Conservation (phyloP, 2,888 invertebrate genomes). For the Dasysyrphus tricinctus region DNA sequence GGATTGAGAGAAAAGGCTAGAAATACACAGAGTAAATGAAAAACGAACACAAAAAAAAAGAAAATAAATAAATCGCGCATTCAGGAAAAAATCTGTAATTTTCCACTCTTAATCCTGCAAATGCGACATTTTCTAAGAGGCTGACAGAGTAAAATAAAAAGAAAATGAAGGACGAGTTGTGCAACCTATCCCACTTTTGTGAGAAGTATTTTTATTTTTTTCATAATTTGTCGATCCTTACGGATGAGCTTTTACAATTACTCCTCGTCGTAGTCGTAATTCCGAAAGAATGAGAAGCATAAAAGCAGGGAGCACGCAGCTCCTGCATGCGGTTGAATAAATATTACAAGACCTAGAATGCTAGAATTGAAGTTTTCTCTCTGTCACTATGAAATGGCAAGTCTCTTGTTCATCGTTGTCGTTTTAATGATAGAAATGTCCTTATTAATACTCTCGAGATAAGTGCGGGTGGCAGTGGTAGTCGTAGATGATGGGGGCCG, state of each 20-base stretch:
- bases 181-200: conserved; percentile 42
- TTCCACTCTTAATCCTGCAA: conserved; percentile 75
- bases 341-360: conserved; percentile 73
- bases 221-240: conserved; percentile 75
- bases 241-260: conserved; percentile 76
- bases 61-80: conserved; percentile 67
- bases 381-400: conserved; percentile 56
- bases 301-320: conserved; percentile 73
- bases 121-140: conserved; percentile 75
- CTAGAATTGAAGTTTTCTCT: conserved; percentile 67
- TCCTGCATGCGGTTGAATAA: conserved; percentile 73
- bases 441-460: conserved; percentile 72
- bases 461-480: conserved; percentile 24
- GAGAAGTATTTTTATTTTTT: conserved; percentile 44
- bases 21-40: conserved; percentile 40
- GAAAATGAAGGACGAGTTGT: conserved; percentile 71
- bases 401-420: conserved; percentile 67
- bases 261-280: conserved; percentile 61
- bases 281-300: conserved; percentile 71
- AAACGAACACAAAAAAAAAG: background rate
- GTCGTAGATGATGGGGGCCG: conserved; percentile 5
- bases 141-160: conserved; percentile 58
- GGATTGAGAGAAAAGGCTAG: conserved; percentile 59
- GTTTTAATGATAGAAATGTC: conserved; percentile 75
- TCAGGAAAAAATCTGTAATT: conserved; percentile 75